Base-by-base conservation (phyloP, 2,113 vertebrate genomes). In the Aldabrachelys gigantea region DNA sequence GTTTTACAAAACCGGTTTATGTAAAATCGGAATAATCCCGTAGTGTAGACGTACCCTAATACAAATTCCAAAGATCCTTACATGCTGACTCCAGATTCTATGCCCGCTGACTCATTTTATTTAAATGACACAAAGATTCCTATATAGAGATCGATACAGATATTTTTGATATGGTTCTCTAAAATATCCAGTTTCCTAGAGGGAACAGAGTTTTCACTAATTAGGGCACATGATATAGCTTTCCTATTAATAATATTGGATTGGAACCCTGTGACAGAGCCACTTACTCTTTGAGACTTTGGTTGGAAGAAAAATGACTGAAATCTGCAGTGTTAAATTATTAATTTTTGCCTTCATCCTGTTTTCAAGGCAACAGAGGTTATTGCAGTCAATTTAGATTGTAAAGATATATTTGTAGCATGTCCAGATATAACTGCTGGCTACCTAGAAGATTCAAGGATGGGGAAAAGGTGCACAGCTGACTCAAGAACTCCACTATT, bases 241-340 rank as follows among this genome's bases (percentile, higher is more conserved):
- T 75, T 87, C 47, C 52, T 92, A 94, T 90, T 94, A 90, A 95
- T 56, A 88, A 88, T 4, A 82, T 82, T 84, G 54, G 87, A 89
- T 94, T 96, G 96, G 81, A 92, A 80, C 89, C 89, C 27, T 5
- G 94, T 92, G 93, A 93, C 91, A 94, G 92, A 89, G 50, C 90
- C 69, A 92, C 92, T 96, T 94, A 93, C 89, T 88, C 13, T n/a
- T 89, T 91, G 52, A 90, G 78, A 91, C 52, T 90, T 84, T 85
- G 54, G 80, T 52, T 56, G 27, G 65, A 75, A 94, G 44, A 80
- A 52, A 80, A 54, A 72, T 5, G 56, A 54, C 57, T 81, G 75
- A 91, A 90, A 89, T 79, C 59, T 91, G 50, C n/a, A 82, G 27
- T 80, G 27, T 59, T 12, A 59, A 59, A 12, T 13, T 59, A 11